These are phyloP conservation scores for Heterochromis multidens DNA, from an alignment of 2,113 vertebrate genomes.

Conservation along the genomic window DNA sequence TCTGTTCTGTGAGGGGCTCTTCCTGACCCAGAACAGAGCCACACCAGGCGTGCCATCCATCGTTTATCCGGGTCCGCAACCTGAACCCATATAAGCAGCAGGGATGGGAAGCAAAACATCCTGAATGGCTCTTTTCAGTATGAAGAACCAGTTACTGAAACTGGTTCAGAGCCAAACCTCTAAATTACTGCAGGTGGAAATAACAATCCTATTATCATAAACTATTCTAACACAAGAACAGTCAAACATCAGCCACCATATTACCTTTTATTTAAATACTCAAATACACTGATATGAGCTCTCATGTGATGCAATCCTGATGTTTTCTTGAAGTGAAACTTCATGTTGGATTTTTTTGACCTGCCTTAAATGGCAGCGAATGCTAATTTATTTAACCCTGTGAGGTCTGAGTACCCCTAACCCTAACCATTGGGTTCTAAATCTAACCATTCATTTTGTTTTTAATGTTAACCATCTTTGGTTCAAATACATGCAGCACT, in stretches of 20 bases:
- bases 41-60: background rate
- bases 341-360: background rate
- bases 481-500: background rate
- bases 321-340: background rate
- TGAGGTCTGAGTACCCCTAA: no score
- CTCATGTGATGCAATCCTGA: background rate
- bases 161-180: background rate
- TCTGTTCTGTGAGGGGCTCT: background rate
- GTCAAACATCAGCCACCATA: background rate
- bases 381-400: no score
- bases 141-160: no score
- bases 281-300: no score
- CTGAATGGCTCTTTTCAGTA: background rate
- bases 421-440: background rate
- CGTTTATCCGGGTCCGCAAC: background rate
- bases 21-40: background rate
- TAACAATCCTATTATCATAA: background rate
- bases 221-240: background rate
- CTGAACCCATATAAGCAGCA: background rate
- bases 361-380: background rate
- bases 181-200: background rate
- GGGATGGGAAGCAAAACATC: background rate
- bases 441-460: background rate
- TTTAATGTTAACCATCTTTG: background rate
- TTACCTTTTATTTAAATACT: no score